A percentile compares a stretch with the other conserved stretches of the same genome.
phyloP scores from a whole-genome alignment of 2,888 invertebrate species.

The Sycophila texana region DNA sequence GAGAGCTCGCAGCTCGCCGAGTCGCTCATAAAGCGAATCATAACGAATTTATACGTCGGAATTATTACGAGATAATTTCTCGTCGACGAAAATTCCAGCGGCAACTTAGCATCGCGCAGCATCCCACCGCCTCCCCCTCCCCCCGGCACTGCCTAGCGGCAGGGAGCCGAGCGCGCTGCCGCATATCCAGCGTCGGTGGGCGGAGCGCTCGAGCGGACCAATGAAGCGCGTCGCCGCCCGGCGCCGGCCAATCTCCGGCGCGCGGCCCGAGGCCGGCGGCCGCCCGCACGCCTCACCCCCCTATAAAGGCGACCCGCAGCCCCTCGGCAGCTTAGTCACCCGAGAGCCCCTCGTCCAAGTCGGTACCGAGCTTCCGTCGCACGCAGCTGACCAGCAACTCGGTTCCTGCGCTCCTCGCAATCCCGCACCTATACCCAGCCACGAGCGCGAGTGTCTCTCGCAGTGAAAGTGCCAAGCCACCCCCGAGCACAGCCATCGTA shows the following conservation, averaged over 20 bases:
- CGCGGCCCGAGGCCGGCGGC: background rate
- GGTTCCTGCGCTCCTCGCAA: background rate
- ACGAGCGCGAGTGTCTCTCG: background rate
- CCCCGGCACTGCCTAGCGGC: background rate
- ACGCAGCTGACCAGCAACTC: background rate
- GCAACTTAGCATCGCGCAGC: background rate
- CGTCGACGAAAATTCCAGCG: conserved; percentile 30
- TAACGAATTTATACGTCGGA: conserved; percentile 62
- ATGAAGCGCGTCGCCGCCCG: background rate
- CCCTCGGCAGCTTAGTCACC: background rate
- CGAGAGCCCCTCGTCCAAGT: background rate
- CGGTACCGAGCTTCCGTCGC: background rate
- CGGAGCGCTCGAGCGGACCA: background rate
- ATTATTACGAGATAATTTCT: conserved; percentile 68
- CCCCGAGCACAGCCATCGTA: too few species aligned
- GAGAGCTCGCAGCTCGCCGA: background rate
- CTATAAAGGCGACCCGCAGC: background rate
- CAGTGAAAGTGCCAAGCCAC: background rate
- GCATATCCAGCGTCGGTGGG: background rate
- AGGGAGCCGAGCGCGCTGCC: background rate
- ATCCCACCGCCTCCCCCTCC: background rate
- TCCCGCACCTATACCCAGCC: background rate
- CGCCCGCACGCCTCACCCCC: background rate
- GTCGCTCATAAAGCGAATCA: background rate
- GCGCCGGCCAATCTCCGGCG: background rate